These are phyloP conservation scores for Limosa lapponica DNA, from an alignment of 2,797 vertebrate species.

Conservation along the genomic window DNA sequence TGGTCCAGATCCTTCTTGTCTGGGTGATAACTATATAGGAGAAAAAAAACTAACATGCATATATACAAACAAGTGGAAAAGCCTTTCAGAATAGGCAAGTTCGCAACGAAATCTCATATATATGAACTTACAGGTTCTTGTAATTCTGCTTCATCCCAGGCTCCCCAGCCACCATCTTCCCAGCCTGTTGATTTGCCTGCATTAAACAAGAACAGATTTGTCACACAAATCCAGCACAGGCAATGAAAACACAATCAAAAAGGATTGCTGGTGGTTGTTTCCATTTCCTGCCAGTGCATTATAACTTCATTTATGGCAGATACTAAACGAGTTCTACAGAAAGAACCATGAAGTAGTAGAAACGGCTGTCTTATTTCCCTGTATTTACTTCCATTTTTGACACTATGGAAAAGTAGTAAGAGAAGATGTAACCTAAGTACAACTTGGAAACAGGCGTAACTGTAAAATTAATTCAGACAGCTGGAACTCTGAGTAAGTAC, in stretches of 20 bases:
- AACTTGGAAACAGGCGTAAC: neutral
- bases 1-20: neutral
- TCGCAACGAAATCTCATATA: neutral
- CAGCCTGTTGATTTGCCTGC: slow-evolving; percentile 88
- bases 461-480: neutral
- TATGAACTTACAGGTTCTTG: slow-evolving; percentile 77
- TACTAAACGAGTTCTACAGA: neutral
- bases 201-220: neutral
- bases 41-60: neutral
- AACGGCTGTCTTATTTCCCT: neutral
- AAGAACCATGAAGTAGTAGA: neutral
- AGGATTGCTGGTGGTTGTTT: neutral
- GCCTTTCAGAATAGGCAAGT: neutral
- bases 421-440: neutral
- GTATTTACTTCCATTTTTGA: neutral
- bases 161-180: slow-evolving; percentile 94
- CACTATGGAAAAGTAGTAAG: neutral
- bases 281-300: neutral
- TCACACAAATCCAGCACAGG: neutral
- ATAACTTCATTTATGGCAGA: neutral
- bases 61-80: neutral
- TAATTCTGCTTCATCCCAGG: slow-evolving; percentile 87
- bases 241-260: neutral
- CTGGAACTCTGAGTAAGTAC: neutral
- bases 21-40: neutral